Evolutionary conservation across 2,797 vertebrate species (phyloP).

Genomic region (Anguilla obscura): DNA sequence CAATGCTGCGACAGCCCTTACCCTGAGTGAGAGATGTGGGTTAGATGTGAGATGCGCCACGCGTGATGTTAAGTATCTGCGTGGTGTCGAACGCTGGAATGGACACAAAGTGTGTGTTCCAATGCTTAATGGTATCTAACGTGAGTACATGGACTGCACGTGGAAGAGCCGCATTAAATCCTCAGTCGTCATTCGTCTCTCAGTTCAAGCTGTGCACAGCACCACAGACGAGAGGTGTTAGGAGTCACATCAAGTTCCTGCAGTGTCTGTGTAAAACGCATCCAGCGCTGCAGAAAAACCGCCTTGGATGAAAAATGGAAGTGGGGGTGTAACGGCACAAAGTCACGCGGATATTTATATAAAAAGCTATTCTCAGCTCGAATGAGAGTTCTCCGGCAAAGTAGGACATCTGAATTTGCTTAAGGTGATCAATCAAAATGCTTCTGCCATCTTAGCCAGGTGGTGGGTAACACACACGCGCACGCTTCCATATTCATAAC

Average conservation of each 20-base stretch:
- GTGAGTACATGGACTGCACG: background rate
- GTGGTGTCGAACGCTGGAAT: background rate
- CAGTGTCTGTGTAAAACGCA: background rate
- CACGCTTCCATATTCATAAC: background rate
- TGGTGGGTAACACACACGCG: background rate
- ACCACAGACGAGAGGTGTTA: background rate
- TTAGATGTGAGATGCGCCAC: no score
- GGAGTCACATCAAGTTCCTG: background rate
- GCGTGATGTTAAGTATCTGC: background rate
- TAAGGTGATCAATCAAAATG: slow-evolving; percentile 10
- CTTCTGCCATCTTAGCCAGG: background rate
- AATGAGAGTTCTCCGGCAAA: background rate
- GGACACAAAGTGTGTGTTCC: background rate
- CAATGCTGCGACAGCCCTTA: no score
- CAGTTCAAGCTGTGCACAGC: background rate
- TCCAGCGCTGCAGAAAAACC: background rate
- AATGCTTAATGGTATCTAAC: background rate
- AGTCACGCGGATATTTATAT: background rate
- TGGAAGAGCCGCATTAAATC: background rate
- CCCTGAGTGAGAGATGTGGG: background rate
- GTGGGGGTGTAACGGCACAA: background rate
- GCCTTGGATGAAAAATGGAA: background rate
- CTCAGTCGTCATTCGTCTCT: background rate
- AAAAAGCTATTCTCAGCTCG: slow-evolving; percentile 6
- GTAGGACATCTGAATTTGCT: slow-evolving; percentile 14